Conservation (phyloP, 2,888 invertebrate genomes). For the Neoitamus cyanurus region DNA sequence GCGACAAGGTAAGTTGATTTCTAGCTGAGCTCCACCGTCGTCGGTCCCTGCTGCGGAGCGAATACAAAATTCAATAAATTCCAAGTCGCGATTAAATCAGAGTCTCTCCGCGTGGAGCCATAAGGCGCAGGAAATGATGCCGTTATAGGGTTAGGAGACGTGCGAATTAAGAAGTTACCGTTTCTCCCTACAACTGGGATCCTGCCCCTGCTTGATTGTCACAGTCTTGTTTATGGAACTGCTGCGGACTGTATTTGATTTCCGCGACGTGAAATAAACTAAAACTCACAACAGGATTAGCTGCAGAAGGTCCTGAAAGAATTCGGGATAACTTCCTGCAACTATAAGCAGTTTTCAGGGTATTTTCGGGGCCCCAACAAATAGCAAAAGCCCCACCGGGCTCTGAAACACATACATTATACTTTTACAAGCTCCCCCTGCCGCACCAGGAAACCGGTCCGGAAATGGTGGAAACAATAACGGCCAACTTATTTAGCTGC, state of each 20-base stretch:
- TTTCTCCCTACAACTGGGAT: neutral
- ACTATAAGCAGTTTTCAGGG: neutral
- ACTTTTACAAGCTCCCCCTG: neutral
- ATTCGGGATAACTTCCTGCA: neutral
- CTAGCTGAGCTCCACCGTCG: neutral
- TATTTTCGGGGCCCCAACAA: neutral
- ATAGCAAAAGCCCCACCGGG: neutral
- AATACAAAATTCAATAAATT: conserved; percentile 34
- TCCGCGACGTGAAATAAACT: neutral
- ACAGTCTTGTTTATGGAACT: neutral
- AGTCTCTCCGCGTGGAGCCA: neutral
- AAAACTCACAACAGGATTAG: neutral
- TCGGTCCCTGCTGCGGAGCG: neutral
- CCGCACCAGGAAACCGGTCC: neutral
- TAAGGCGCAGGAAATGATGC: neutral
- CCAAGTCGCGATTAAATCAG: conserved; percentile 20
- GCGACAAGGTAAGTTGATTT: conserved; percentile 76
- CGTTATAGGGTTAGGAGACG: neutral
- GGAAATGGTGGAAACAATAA: conserved; percentile 23
- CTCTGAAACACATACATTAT: conserved; percentile 1
- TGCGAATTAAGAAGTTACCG: neutral
- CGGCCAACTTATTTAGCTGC: conserved; percentile 27
- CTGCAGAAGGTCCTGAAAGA: neutral
- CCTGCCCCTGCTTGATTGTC: neutral
- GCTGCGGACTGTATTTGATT: neutral